Conservation (phyloP, 2,888 invertebrate species). For the Seladonia tumulorum region DNA sequence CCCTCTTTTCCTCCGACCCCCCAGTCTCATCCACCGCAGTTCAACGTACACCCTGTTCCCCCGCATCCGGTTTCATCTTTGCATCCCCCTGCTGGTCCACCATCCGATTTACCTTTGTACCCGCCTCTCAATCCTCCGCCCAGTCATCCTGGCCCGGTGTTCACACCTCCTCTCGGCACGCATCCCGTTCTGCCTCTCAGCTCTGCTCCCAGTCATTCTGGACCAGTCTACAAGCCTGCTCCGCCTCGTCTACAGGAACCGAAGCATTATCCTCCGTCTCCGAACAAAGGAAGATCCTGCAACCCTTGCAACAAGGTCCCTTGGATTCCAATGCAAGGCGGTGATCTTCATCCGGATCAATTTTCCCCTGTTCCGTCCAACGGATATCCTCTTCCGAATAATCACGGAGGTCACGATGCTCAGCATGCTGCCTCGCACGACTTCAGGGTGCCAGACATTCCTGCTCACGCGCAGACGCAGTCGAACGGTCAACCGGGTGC, state of each 20-base stretch:
- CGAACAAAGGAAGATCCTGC: constrained; percentile 86
- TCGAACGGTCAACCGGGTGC: constrained; percentile 22
- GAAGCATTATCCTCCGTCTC: constrained; percentile 60
- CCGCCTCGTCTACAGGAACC: constrained; percentile 40
- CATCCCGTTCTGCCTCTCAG: constrained; percentile 8
- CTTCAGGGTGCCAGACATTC: constrained; percentile 68
- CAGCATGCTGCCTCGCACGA: constrained; percentile 69
- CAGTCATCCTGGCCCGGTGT: neutral
- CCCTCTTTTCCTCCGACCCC: constrained; percentile 24
- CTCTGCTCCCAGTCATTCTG: constrained; percentile 1
- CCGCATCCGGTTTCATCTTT: constrained; percentile 16
- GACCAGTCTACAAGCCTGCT: constrained; percentile 34
- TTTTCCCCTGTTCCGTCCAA: constrained; percentile 19
- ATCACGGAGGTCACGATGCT: constrained; percentile 29
- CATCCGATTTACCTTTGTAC: constrained; percentile 46
- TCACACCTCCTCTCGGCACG: constrained; percentile 37
- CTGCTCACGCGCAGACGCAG: constrained; percentile 46
- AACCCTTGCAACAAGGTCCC: constrained; percentile 92
- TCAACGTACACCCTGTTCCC: neutral
- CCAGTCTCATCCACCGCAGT: constrained; percentile 18
- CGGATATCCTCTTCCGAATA: constrained; percentile 37
- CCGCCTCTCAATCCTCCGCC: constrained; percentile 65
- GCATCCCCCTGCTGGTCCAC: constrained; percentile 50
- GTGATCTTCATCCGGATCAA: neutral
- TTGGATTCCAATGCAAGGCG: constrained; percentile 88